Evolutionary conservation across 1,140 invertebrate species (phyloP).

Genomic region (Hylyphantes graminicola): DNA sequence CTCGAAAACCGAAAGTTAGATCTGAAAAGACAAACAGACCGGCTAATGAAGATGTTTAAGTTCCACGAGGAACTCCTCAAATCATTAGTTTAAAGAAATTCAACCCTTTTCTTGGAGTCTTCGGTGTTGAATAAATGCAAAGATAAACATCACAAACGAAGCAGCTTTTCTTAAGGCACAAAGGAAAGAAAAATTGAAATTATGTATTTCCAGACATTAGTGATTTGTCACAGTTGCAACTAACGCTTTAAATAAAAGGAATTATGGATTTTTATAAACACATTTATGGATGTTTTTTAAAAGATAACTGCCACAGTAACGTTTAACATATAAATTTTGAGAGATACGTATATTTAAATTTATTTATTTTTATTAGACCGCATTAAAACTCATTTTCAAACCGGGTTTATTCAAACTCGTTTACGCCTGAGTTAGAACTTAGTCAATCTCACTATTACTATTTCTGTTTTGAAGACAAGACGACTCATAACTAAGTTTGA

Average conservation of each 20-base stretch:
- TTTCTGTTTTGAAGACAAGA: too few relatives aligned
- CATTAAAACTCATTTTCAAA: too few relatives aligned
- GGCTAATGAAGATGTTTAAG: constrained; percentile 48
- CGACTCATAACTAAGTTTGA: too few relatives aligned
- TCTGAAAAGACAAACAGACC: constrained; percentile 38
- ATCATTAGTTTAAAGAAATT: constrained; percentile 51
- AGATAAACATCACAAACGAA: constrained; percentile 47
- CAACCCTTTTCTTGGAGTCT: background rate
- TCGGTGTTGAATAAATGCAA: constrained; percentile 30
- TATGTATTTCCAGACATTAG: background rate
- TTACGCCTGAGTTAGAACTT: too few relatives aligned
- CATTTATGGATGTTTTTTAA: too few relatives aligned
- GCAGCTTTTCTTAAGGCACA: background rate
- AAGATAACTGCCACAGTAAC: too few relatives aligned
- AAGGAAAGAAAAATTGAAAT: constrained; percentile 10
- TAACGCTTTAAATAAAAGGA: constrained; percentile 1
- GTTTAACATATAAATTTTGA: too few relatives aligned
- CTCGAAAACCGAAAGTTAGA: constrained; percentile 19
- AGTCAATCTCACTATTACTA: too few relatives aligned
- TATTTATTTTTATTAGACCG: too few relatives aligned
- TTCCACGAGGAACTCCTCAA: background rate
- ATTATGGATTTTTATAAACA: too few relatives aligned
- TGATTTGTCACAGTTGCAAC: background rate
- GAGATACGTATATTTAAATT: too few relatives aligned
- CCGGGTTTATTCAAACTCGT: too few relatives aligned